Conservation (phyloP, 35 echinoderm and acorn worm species). For the Apostichopus japonicus region DNA sequence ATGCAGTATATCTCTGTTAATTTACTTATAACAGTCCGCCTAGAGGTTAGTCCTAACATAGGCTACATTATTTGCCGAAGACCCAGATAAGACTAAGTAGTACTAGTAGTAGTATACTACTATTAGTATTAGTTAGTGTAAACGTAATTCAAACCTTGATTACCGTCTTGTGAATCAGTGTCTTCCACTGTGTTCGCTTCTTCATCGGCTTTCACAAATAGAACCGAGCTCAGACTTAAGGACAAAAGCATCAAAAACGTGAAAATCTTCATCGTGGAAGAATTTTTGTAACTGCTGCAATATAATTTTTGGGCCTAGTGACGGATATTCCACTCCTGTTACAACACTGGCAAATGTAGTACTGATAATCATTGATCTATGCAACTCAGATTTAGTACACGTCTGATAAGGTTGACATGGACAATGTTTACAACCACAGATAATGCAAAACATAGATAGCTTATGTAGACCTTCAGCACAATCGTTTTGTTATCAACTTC, state of each 20-base stretch:
- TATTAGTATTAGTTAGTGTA: not conserved
- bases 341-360: too few species aligned
- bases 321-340: too few species aligned
- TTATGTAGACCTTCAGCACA: not conserved
- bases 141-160: not conserved
- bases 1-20: too few species aligned
- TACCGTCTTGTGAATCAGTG: not conserved
- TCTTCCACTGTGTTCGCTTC: not conserved
- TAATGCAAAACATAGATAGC: not conserved
- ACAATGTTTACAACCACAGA: not conserved
- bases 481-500: not conserved
- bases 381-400: not conserved
- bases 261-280: not conserved
- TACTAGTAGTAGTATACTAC: not conserved
- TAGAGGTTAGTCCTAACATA: too few species aligned
- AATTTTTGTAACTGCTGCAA: not conserved
- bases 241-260: not conserved
- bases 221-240: not conserved
- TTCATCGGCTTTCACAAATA: slow-evolving; percentile 15
- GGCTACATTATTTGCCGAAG: not conserved
- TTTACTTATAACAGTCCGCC: too few species aligned
- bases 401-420: slow-evolving; percentile 29
- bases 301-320: not conserved
- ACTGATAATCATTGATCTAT: too few species aligned
- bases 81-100: not conserved